A percentile compares a stretch with the other conserved stretches of the same genome.
Evolutionary conservation across 2,797 vertebrate genomes (phyloP).

Genomic region (Anas acuta): DNA sequence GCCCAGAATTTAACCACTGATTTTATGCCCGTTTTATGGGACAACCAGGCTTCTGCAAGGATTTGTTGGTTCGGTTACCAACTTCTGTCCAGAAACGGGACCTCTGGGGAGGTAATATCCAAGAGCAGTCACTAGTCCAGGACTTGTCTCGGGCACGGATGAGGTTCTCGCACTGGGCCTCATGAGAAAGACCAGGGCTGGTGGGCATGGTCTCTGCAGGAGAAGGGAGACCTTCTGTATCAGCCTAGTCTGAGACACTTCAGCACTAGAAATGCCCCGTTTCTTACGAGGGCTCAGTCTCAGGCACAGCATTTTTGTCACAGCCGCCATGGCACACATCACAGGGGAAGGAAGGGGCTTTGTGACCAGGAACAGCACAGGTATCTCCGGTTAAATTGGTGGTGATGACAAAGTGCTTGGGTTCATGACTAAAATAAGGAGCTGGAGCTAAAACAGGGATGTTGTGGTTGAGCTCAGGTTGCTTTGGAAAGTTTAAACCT

Average conservation of each 20-base stretch:
- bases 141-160: neutral
- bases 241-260: neutral
- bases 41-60: neutral
- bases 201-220: rapidly evolving
- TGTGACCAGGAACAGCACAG: neutral
- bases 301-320: neutral
- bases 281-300: neutral
- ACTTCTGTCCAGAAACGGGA: neutral
- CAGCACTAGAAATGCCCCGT: neutral
- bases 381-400: neutral
- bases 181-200: neutral
- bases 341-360: neutral
- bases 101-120: neutral
- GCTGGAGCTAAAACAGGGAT: neutral
- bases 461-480: neutral
- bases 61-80: neutral
- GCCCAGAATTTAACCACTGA: neutral
- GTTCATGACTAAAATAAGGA: neutral
- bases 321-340: neutral
- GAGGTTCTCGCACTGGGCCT: neutral
- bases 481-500: neutral
- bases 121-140: neutral
- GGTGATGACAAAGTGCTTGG: neutral
- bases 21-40: neutral
- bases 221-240: no score